Base-by-base conservation (phyloP, 2,113 vertebrate species). In the Esox niger region DNA sequence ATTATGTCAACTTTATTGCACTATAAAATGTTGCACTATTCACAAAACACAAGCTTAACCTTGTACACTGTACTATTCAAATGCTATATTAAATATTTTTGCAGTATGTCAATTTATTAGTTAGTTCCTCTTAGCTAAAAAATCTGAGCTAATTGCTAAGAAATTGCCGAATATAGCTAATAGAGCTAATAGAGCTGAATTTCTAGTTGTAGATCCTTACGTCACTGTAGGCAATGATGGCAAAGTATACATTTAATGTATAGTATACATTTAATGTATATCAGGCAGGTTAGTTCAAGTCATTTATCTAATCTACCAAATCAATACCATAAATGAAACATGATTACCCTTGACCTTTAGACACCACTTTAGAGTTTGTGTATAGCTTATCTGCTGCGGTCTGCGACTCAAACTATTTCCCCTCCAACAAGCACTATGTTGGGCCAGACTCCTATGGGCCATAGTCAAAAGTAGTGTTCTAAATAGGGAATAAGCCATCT, bases 281-380 rank as follows among this genome's bases (percentile, higher is more conserved):
- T 86, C 78, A 82, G 30, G 15, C 55, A 67, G 70, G 75, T 64
- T 64, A 59, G 67, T 77, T 73, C 68, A 75, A 79, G 66, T 71
- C 81, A 86, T 85, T 81, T 82, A 81, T 86, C 79, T 79, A 79
- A 86, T 76, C 82, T 68, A 69, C 78, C 77, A 74, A 86, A 87
- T 86, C 79, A 79, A 83, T 75, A 68, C 78, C 71, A 84, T 85
- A 79, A 71, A 87, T 90, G 78, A 80, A 64, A 69, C 68, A 84
- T 90, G 85, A 90, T 91, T 88, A 89, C 79, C 74, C 85, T 86
- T 83, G 79, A 86, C 80, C 73, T 88, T n/a, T n/a, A 43, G 67
- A 1, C 68, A 74, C n/a, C n/a, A n/a, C n/a, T n/a, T 70, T 77
- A 68, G 85, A 84, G 81, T 83, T 68, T 76, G 66, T 78, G 69